Evolutionary conservation across 2,113 vertebrate species (phyloP).

Genomic region (Lampris megalopsis): DNA sequence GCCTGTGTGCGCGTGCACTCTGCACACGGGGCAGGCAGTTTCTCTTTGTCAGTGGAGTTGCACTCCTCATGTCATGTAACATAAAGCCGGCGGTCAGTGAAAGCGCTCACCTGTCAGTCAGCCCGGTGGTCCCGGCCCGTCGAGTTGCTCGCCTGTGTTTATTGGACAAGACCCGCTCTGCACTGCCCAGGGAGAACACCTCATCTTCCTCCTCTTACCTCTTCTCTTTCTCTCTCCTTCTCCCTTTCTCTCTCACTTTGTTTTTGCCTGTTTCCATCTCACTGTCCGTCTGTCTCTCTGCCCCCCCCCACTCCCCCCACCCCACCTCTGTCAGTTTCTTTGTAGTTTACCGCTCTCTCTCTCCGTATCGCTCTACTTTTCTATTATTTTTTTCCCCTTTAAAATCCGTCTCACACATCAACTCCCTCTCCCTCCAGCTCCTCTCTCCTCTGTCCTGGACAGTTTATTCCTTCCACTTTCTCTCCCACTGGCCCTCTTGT

Average conservation of each 20-base stretch:
- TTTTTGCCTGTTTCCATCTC: constrained; percentile 57
- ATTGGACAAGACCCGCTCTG: constrained; percentile 78
- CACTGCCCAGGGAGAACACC: constrained; percentile 78
- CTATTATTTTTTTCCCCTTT: constrained; percentile 21
- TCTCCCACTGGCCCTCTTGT: constrained; percentile 26
- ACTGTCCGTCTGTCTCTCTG: constrained; percentile 29
- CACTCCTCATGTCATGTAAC: constrained; percentile 86
- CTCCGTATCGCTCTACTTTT: too few relatives aligned
- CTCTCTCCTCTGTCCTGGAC: constrained; percentile 58
- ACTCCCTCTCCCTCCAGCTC: constrained; percentile 49
- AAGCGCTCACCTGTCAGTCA: constrained; percentile 85
- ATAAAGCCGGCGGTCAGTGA: constrained; percentile 82
- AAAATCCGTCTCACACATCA: constrained; percentile 19
- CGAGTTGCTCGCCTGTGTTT: constrained; percentile 82
- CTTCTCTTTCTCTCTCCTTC: constrained; percentile 69
- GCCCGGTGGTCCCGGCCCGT: constrained; percentile 80
- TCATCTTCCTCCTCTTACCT: constrained; percentile 58
- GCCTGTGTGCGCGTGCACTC: constrained; percentile 16
- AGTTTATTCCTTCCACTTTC: constrained; percentile 54
- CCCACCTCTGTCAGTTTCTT: constrained; percentile 63
- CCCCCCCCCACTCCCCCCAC: constrained; percentile 31
- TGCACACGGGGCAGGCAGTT: constrained; percentile 51
- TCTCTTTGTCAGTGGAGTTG: constrained; percentile 77
- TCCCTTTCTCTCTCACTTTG: constrained; percentile 69
- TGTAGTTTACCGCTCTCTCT: constrained; percentile 69